A percentile compares a stretch with the other conserved stretches of the same genome.
Evolutionary conservation across 1,140 invertebrate genomes (phyloP).

Genomic region (Sycophaga agraensis): DNA sequence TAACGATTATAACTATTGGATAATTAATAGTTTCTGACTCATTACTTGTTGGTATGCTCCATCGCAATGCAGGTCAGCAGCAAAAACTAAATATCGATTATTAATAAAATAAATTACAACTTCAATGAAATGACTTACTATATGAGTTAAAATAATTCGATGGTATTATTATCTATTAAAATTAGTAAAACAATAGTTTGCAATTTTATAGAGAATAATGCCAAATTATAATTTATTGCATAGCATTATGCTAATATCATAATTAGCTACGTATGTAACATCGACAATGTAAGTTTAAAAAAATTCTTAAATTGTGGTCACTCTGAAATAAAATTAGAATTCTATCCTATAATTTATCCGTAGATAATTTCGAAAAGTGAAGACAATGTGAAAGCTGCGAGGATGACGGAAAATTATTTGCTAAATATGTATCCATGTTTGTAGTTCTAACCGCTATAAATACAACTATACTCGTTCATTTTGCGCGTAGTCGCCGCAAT

Average conservation of each 20-base stretch:
- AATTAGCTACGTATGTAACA: background rate
- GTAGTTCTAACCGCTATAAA: constrained; percentile 18
- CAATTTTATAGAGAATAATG: background rate
- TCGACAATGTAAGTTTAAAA: no score
- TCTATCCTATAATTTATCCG: no score
- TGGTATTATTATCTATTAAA: background rate
- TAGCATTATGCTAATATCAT: background rate
- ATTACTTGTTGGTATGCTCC: background rate
- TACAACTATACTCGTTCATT: constrained; percentile 3
- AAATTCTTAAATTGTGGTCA: no score
- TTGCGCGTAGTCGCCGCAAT: background rate
- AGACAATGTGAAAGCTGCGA: constrained; percentile 13
- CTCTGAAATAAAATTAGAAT: no score
- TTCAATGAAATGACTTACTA: background rate
- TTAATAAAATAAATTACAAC: background rate
- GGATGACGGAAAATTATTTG: constrained; percentile 13
- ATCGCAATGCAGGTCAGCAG: background rate
- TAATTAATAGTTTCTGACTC: background rate
- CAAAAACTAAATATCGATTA: background rate
- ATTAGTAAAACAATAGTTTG: background rate
- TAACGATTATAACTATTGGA: background rate
- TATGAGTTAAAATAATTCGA: background rate
- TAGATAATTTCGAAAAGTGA: background rate
- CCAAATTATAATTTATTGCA: background rate
- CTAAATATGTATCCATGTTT: background rate